Conservation (phyloP, 1,140 invertebrate genomes). For the Drosophila mojavensis region DNA sequence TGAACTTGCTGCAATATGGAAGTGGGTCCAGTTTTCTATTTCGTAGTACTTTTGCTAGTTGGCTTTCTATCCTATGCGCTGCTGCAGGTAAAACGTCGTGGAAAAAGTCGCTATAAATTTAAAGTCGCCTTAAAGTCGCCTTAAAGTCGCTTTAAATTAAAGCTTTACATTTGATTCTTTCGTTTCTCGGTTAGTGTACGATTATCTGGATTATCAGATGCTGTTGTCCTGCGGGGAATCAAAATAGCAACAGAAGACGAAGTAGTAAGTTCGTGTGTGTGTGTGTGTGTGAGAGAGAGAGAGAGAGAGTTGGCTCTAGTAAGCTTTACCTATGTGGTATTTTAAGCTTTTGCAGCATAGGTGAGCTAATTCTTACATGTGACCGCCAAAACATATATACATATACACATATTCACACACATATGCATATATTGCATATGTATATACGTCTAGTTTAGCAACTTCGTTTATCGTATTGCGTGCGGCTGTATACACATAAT, state of each 20-base stretch:
- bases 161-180: neutral
- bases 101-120: too few species aligned
- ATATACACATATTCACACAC: too few species aligned
- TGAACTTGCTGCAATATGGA: slow-evolving; percentile 56
- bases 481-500: slow-evolving; percentile 36
- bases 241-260: neutral
- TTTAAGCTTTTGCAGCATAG: slow-evolving; percentile 1
- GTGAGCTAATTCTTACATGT: too few species aligned
- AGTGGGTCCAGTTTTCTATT: slow-evolving; percentile 33
- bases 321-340: neutral
- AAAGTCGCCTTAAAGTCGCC: too few species aligned
- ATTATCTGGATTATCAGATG: slow-evolving; percentile 54
- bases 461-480: slow-evolving; percentile 41
- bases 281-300: slow-evolving; percentile 3
- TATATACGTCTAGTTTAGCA: slow-evolving; percentile 15
- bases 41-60: slow-evolving; percentile 48
- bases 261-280: slow-evolving; percentile 20
- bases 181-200: slow-evolving; percentile 42
- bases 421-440: neutral
- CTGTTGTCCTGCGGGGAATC: slow-evolving; percentile 23
- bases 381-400: too few species aligned
- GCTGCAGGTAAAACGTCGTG: slow-evolving; percentile 55
- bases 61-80: slow-evolving; percentile 50
- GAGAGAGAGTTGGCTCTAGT: neutral
- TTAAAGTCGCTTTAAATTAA: neutral